Evolutionary conservation across 2,888 invertebrate species (phyloP), one percentile per base, ranked within the genome.

Genomic region (Trissoscelio sp.): DNA sequence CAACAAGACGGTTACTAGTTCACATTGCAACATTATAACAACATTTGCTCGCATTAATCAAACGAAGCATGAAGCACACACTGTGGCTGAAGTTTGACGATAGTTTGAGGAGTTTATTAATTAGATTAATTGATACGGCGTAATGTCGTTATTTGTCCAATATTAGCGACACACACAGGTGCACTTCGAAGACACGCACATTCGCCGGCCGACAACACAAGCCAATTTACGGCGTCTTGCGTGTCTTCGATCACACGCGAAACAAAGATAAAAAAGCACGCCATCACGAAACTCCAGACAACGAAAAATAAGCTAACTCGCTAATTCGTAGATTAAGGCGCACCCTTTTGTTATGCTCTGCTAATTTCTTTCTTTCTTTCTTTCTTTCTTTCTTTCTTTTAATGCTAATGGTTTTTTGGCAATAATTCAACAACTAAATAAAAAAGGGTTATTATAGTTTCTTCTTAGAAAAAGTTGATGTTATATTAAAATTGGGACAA

Each of bases 51-150:
- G 34, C 11, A 34, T 44, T 22, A 12, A 18, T 2, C 34, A 69
- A 34, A 69, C 57, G 57, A 69, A 69, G 14, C 46, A 34, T 1
- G 22, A 11, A 66, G 51, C 22, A 11, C 12, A 18, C 34, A 16
- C n/a, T n/a, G n/a, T n/a, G n/a, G 39, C 20, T 22, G n/a, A 60
- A 48, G 37, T 70, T 70, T 42, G 37, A 37, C 18, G 48, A 57
- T 69, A 57, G 46, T 70, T 37, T 46, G 57, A 51, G 44, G 37
- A 39, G 24, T 58, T 72, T 2, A 31, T 60, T 60, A 72, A 72
- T 72, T 37, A 22, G 39, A 72, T 58, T 70, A 72, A 72, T 60
- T 60, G 60, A 60, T 72, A 72, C 48, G 42, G 31, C 58, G 48
- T 39, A 37, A 51, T 39, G 28, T 37, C 6, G 28, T 39, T 57